Base-by-base conservation (phyloP, 2,797 vertebrate species). In the Fringilla coelebs region DNA sequence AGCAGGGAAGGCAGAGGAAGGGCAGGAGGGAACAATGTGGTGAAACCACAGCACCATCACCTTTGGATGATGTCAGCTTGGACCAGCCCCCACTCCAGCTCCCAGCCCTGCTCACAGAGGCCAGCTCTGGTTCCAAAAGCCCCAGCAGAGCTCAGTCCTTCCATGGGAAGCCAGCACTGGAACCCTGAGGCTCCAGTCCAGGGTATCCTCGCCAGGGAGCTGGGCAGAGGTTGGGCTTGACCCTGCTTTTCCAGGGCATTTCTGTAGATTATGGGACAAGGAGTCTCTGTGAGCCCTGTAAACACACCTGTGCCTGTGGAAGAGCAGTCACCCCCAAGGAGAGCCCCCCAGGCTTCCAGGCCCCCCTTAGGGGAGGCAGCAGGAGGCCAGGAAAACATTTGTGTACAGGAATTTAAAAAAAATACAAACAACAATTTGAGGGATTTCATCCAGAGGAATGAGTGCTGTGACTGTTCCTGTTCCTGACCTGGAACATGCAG, bases 31-130 rank as follows among this genome's bases (percentile, higher is more conserved):
- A 60, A 16, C 48, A 45, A 10, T 0, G 2, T 1, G 11, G 25
- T 68, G 46, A 43, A 32, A 52, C 1, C 61, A 15, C 2, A 0
- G 7, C 5, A 4, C 31, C 46, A 21, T 13, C 2, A 0, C n/a
- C 12, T 22, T 24, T 1, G 12, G 13, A 0, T 48, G 71, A 18
- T 41, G 26, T 7, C 60, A 46, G 65, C 63, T 67, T 4, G 1
- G 31, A 14, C 17, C 3, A 4, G 32, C 66, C 26, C 32, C 74
- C 62, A 34, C 65, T 8, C 45, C n/a, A 1, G 72, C 40, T 31
- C 77, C 41, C 41, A 11, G 61, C 1, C 0, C 70, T 48, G 66
- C 82, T 43, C 17, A 7, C 6, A n/a, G 21, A 6, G 1, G 15
- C 22, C 6, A 10, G 9, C 17, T 20, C 38, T 13, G 17, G 5